Evolutionary conservation across 2,113 vertebrate genomes (phyloP).

Genomic region (Chloroceryle aenea): DNA sequence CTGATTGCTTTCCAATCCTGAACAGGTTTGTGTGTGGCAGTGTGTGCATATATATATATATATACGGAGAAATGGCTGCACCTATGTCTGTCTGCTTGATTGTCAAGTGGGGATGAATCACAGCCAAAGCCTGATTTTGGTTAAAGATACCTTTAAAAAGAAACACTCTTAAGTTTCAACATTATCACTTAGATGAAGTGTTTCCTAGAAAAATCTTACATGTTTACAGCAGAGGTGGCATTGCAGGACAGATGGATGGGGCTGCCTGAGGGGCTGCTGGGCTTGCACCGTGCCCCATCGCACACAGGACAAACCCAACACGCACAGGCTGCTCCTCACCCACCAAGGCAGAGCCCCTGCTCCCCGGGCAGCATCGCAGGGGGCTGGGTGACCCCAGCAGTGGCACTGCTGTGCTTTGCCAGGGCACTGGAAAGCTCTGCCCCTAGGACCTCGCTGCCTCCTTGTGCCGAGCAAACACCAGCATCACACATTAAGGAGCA

Average conservation of each 20-base stretch:
- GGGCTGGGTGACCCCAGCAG: too few relatives aligned
- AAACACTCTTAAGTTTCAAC: background rate
- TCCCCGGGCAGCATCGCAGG: too few relatives aligned
- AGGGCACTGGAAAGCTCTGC: too few relatives aligned
- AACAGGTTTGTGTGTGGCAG: background rate
- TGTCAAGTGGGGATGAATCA: slow-evolving; percentile 68
- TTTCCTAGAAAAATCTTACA: background rate
- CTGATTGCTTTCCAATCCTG: slow-evolving; percentile 67
- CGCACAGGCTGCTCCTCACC: too few relatives aligned
- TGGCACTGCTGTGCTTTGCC: too few relatives aligned
- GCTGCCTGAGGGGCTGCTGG: too few relatives aligned
- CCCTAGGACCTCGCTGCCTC: too few relatives aligned
- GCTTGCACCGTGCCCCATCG: too few relatives aligned
- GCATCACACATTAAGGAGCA: too few relatives aligned
- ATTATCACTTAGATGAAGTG: background rate
- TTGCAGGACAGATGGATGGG: background rate
- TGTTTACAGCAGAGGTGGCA: background rate
- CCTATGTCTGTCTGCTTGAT: slow-evolving; percentile 69
- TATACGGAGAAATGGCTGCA: background rate
- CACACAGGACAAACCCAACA: too few relatives aligned
- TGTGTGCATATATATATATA: background rate
- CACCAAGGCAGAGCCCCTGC: too few relatives aligned
- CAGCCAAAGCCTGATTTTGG: slow-evolving; percentile 25
- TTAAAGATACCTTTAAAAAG: background rate
- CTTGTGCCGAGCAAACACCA: too few relatives aligned